Conservation (phyloP, 2,797 vertebrate species). For the Mastacembelus armatus region DNA sequence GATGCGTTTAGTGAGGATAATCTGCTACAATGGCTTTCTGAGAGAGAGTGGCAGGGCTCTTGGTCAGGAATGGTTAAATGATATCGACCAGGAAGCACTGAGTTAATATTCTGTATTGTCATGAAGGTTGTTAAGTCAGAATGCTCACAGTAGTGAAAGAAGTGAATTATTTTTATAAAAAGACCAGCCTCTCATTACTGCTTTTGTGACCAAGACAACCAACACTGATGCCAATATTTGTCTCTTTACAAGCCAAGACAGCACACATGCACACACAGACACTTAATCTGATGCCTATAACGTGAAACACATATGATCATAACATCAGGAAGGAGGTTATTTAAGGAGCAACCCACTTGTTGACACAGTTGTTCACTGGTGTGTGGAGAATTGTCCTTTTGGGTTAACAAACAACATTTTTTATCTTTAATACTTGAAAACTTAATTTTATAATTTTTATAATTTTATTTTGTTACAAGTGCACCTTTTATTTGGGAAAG, state of each 20-base stretch:
- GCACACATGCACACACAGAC: slow-evolving; percentile 14
- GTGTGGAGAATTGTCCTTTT: not conserved
- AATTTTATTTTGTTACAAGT: too few relatives aligned
- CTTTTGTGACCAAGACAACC: slow-evolving; percentile 25
- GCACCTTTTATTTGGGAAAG: too few relatives aligned
- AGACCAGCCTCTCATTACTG: slow-evolving; percentile 2
- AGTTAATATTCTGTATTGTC: slow-evolving; percentile 19
- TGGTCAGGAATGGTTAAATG: slow-evolving; percentile 43
- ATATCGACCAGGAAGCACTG: slow-evolving; percentile 35
- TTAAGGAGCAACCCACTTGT: not conserved
- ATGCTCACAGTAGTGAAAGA: slow-evolving; percentile 11
- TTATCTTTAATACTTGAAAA: too few relatives aligned
- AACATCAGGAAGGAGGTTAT: not conserved
- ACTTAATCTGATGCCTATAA: slow-evolving; percentile 7
- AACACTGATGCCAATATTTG: slow-evolving; percentile 2
- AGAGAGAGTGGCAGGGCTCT: slow-evolving; percentile 26
- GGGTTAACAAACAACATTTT: not conserved
- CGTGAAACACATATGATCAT: slow-evolving; percentile 2
- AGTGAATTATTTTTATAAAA: not conserved
- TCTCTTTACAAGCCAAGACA: slow-evolving; percentile 13
- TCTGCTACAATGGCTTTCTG: slow-evolving; percentile 56
- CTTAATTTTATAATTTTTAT: too few relatives aligned
- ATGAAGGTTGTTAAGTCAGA: slow-evolving; percentile 42
- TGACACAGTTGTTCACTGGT: not conserved
- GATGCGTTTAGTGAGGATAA: slow-evolving; percentile 40